Conservation (phyloP, 2,888 invertebrate species). For the Tenthredo mesomela region DNA sequence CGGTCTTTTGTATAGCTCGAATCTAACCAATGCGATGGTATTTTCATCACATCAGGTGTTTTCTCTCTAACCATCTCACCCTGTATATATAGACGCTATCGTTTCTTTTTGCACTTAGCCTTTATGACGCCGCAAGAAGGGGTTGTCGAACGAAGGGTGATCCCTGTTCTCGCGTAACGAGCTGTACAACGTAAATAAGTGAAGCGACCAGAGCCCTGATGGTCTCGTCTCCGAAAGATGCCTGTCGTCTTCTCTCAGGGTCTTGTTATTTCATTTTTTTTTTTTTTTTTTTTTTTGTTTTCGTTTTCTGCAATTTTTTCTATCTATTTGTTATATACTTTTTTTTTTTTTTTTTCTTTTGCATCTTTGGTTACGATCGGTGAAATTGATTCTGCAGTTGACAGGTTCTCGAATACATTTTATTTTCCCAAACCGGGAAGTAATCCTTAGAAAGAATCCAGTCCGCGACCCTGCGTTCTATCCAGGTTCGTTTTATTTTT, state of each 20-base stretch:
- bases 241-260: not conserved
- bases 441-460: not conserved
- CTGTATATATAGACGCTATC: not conserved
- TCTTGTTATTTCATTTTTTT: not conserved
- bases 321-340: not conserved
- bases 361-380: not conserved
- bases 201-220: not conserved
- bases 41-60: not conserved
- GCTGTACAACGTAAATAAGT: conserved; percentile 19
- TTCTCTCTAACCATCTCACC: not conserved
- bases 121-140: conserved; percentile 33
- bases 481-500: not conserved
- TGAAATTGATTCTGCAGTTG: not conserved
- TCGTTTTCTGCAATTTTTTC: no score
- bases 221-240: not conserved
- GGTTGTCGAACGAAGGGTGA: conserved; percentile 39
- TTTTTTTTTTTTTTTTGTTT: not conserved
- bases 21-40: not conserved
- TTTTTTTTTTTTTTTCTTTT: not conserved
- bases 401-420: not conserved
- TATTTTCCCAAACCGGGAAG: not conserved
- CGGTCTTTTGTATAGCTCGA: not conserved
- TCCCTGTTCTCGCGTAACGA: conserved; percentile 30
- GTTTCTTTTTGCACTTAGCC: conserved; percentile 34
- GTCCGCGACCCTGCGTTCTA: not conserved